Conservation (phyloP, 1,140 invertebrate species). For the Atta texana region DNA sequence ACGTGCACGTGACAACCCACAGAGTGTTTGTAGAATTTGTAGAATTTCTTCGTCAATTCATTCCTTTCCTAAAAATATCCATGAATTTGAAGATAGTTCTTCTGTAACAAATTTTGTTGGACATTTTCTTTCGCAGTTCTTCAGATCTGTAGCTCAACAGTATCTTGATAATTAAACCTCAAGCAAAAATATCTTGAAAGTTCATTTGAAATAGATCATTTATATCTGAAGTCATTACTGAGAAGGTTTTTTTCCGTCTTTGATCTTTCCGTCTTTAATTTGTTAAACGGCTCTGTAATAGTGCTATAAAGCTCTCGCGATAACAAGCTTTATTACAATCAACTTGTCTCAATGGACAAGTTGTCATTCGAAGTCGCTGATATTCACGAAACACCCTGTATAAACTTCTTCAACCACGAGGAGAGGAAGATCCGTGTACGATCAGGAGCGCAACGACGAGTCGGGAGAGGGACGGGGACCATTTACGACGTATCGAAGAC, state of each 20-base stretch:
- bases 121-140: not conserved
- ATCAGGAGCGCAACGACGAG: not conserved
- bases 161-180: not conserved
- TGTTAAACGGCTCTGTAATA: not conserved
- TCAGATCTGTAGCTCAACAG: not conserved
- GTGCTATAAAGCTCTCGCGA: not conserved
- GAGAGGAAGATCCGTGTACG: constrained; percentile 10
- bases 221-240: not conserved
- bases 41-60: too few species aligned
- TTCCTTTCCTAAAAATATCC: not conserved
- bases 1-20: not conserved
- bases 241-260: not conserved
- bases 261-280: not conserved
- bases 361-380: constrained; percentile 4
- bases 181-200: not conserved
- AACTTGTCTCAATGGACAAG: not conserved
- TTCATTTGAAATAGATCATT: not conserved
- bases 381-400: constrained; percentile 35
- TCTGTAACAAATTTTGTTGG: not conserved
- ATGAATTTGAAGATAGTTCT: not conserved
- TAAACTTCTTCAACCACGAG: not conserved
- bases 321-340: not conserved
- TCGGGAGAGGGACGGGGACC: constrained; percentile 12
- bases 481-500: constrained; percentile 76
- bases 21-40: not conserved